Base-by-base conservation (phyloP, 2,113 vertebrate species). In the Mirounga angustirostris region DNA sequence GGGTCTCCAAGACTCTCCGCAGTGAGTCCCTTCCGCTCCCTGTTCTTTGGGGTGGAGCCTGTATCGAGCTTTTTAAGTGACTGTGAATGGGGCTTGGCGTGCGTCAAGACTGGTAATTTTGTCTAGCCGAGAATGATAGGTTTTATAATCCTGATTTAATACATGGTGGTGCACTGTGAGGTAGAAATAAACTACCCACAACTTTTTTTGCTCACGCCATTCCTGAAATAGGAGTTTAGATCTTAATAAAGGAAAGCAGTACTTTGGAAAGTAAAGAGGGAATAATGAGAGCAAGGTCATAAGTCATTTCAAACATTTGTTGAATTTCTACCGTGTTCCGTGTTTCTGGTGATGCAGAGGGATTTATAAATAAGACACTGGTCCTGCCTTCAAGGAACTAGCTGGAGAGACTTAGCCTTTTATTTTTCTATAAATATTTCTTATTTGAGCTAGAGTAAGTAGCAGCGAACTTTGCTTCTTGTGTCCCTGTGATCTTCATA, bases 101-200 rank as follows among this genome's bases (percentile, higher is more conserved):
- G 63, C 56, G 9, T 96, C 74, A 69, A 69, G 11, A 69, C 40
- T 63, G 79, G 61, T 81, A 80, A 36, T 90, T 91, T 52, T 89
- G 59, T 82, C 26, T 67, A 65, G 36, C 18, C 6, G 13, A 69
- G 58, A 92, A 69, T 50, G 79, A 86, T 86, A 36, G 52, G 11
- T 50, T 94, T 90, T 94, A n/a, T 87, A 79, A 86, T 71, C 54
- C 40, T 78, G 24, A 33, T 90, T 91, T 84, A 93, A 50, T 94
- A 78, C 5, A 12, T 71, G 56, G 40, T 67, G n/a, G 63, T 95
- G 12, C 61, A 33, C 83, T 76, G 40, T 83, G 69, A 94, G 59
- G 79, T 89, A 91, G 71, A 88, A 96, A 69, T 93, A 95, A 96
- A 89, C 30, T 69, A 63, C 21, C 1, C 56, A 36, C 30, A 67